Conservation (phyloP, 2,888 invertebrate genomes). For the Encarsia formosa region DNA sequence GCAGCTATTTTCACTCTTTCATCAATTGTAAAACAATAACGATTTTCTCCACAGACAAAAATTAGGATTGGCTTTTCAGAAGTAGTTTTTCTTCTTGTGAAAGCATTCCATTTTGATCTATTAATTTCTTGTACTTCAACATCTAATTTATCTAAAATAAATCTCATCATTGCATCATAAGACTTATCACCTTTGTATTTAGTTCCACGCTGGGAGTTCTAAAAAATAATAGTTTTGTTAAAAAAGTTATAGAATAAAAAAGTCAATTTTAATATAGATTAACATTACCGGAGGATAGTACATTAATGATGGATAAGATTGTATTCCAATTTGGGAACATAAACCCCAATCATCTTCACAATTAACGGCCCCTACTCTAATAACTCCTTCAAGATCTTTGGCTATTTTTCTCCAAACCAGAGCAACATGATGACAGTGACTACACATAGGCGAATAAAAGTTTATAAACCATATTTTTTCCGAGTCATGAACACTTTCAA, state of each 20-base stretch:
- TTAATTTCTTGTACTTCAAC: slow-evolving; percentile 36
- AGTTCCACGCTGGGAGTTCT: slow-evolving; percentile 37
- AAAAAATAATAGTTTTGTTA: background rate
- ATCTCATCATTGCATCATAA: slow-evolving; percentile 34
- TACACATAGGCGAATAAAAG: slow-evolving; percentile 83
- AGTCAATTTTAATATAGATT: background rate
- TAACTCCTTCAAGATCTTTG: slow-evolving; percentile 70
- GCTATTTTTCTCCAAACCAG: slow-evolving; percentile 80
- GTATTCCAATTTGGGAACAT: slow-evolving; percentile 71
- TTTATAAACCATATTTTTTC: slow-evolving; percentile 80
- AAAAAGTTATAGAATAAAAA: background rate
- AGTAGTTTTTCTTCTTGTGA: slow-evolving; percentile 31
- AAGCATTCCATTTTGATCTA: slow-evolving; percentile 31
- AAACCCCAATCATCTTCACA: slow-evolving; percentile 80
- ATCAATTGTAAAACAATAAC: slow-evolving; percentile 36
- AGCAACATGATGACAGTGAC: slow-evolving; percentile 78
- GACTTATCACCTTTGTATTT: slow-evolving; percentile 35
- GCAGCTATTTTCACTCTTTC: slow-evolving; percentile 62
- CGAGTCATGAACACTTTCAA: slow-evolving; percentile 52
- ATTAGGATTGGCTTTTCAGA: slow-evolving; percentile 35
- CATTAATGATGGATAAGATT: slow-evolving; percentile 72
- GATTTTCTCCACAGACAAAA: slow-evolving; percentile 36
- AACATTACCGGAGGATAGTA: slow-evolving; percentile 59
- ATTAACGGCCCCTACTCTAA: slow-evolving; percentile 78
- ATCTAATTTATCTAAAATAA: slow-evolving; percentile 37